phyloP scores from a whole-genome alignment of 1,140 invertebrate genomes.

The Calephelis nemesis region DNA sequence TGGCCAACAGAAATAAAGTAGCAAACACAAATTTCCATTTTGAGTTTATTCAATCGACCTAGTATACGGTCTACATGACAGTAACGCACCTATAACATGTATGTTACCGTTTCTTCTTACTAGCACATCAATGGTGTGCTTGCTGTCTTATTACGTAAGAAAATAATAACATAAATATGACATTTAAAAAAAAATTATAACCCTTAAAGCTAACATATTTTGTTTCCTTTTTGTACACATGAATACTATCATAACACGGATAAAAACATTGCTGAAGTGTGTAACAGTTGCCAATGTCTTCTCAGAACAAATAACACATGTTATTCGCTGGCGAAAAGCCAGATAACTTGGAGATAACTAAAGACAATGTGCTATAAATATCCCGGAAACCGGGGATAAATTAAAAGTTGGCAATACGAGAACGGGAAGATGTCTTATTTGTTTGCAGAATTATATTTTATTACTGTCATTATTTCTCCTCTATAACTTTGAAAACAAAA shows the following conservation, averaged over 20 bases:
- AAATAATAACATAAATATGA: no score
- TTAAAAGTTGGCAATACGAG: conserved; percentile 13
- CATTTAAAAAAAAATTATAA: no score
- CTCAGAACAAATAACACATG: conserved; percentile 14
- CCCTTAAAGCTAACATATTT: no score
- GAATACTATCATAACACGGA: background rate
- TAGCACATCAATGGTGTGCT: no score
- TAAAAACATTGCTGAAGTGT: conserved; percentile 9
- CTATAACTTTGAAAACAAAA: conserved; percentile 1
- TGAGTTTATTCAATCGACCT: no score
- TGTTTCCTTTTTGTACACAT: no score
- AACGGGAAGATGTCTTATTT: conserved; percentile 8
- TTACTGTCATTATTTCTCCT: conserved; percentile 6
- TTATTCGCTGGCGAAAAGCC: conserved; percentile 14
- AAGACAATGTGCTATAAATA: conserved; percentile 13
- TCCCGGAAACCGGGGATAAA: conserved; percentile 7
- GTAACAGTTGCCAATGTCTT: conserved; percentile 18
- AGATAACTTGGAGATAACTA: conserved; percentile 18
- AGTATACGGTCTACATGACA: no score
- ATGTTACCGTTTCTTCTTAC: no score
- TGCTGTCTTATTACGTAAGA: no score
- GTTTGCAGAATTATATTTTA: conserved; percentile 11
- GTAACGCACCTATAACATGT: no score
- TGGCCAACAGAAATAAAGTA: no score
- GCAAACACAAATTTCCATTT: no score